Evolutionary conservation across 2,888 invertebrate genomes (phyloP).

Genomic region (Zootermopsis nevadensis): DNA sequence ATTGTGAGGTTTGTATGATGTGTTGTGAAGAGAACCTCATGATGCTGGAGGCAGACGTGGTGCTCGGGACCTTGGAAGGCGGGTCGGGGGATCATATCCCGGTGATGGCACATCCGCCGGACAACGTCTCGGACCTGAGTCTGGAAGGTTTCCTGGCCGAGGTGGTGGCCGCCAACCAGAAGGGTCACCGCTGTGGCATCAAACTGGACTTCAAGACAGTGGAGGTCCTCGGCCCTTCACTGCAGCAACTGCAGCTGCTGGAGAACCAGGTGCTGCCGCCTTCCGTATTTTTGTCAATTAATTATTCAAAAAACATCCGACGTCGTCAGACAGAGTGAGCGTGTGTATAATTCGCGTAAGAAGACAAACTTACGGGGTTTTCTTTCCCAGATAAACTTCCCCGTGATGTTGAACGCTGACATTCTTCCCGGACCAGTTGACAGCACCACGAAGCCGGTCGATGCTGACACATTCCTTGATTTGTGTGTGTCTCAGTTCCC

Average conservation of each 20-base stretch:
- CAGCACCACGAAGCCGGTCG: slow-evolving; percentile 66
- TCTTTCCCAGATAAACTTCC: slow-evolving; percentile 71
- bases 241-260: neutral
- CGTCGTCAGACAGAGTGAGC: too few species aligned
- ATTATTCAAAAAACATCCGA: too few species aligned
- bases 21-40: slow-evolving; percentile 69
- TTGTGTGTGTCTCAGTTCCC: slow-evolving; percentile 69
- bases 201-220: slow-evolving; percentile 90
- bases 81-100: slow-evolving; percentile 68
- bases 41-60: slow-evolving; percentile 90
- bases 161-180: slow-evolving; percentile 61
- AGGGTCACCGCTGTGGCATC: slow-evolving; percentile 72
- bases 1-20: too few species aligned
- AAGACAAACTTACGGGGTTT: too few species aligned
- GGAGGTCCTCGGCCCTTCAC: slow-evolving; percentile 60
- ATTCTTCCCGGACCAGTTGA: slow-evolving; percentile 82
- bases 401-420: slow-evolving; percentile 91
- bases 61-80: slow-evolving; percentile 70
- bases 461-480: slow-evolving; percentile 72
- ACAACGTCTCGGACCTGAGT: slow-evolving; percentile 77
- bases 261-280: neutral
- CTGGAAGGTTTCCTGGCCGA: slow-evolving; percentile 76
- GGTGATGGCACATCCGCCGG: slow-evolving; percentile 90
- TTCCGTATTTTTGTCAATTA: too few species aligned
- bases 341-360: too few species aligned